Base-by-base conservation (phyloP, 2,888 invertebrate species). In the Heliconius ismenius region DNA sequence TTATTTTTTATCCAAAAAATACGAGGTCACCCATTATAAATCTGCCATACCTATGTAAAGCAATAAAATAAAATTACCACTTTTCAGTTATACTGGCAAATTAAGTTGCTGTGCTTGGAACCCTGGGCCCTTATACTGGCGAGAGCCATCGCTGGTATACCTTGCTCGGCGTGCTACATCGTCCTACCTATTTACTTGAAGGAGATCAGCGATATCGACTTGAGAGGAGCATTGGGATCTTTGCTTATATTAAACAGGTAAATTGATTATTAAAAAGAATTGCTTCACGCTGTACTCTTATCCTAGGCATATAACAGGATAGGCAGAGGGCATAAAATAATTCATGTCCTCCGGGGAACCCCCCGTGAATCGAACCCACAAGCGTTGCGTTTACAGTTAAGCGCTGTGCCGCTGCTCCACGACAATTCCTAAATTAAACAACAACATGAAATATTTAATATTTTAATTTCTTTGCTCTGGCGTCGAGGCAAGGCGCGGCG, bases 111-210 rank as follows among this genome's bases (percentile, higher is more conserved):
- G 11, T 88, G 90, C 80, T 80, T 93, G 60, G 85, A 89, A 80
- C 94, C 94, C 0, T 92, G 93, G 92, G 92, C 92, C 0, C 81
- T 94, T 80, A 93, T 94, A 64, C 82, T 92, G 32, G 93, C 94
- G 0, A 87, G 93, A 0, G 93, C 92, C 0, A 85, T 94, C 1
- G 93, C 93, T 1, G 93, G 93, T 0, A 90, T 93, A 11, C 93
- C 94, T 4, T 93, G 94, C 83, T 94, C 93, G 0, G 91, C 93
- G 0, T 93, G 94, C 87, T 94, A 93, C 86, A 93, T 93, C 78
- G 92, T 93, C 2, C 88, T 93, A 77, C 93, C 93, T 0, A 93
- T 93, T 72, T 94, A 94, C 83, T 80, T 94, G 76, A 94, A 94
- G 83, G 93, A 94, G 80, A 92, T 94, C 83, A 93, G 93, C 63